Evolutionary conservation across 2,888 invertebrate species (phyloP).

Genomic region (Bugula neritina): DNA sequence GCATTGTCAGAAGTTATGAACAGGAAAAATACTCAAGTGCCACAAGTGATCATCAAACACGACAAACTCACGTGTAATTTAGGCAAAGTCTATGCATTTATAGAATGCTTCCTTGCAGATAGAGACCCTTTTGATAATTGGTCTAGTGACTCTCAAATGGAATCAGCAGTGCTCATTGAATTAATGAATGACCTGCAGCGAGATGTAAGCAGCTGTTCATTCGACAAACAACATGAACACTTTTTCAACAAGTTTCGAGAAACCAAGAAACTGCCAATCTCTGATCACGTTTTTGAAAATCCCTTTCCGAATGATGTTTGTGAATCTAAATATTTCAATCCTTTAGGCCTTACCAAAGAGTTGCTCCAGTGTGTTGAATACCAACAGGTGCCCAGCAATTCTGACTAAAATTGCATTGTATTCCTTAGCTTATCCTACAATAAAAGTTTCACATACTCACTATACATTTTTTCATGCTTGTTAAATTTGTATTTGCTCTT

Average conservation of each 20-base stretch:
- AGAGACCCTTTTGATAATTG: conserved; percentile 10
- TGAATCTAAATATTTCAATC: conserved; percentile 11
- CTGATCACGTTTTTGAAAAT: background rate
- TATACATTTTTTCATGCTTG: too few species aligned
- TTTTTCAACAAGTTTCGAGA: conserved; percentile 8
- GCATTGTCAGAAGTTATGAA: background rate
- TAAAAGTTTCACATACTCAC: too few species aligned
- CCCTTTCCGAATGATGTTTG: background rate
- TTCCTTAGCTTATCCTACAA: too few species aligned
- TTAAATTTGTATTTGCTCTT: too few species aligned
- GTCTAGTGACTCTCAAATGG: background rate
- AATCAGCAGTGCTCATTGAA: conserved; percentile 8
- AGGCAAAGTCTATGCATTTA: background rate
- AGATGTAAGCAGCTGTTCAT: background rate
- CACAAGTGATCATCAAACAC: too few species aligned
- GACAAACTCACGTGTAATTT: background rate
- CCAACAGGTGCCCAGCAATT: too few species aligned
- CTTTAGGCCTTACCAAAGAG: background rate
- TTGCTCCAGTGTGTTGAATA: background rate
- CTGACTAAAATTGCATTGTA: too few species aligned
- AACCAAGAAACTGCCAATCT: too few species aligned
- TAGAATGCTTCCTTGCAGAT: background rate
- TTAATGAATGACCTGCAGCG: background rate
- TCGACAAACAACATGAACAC: conserved; percentile 16
- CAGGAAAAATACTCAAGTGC: background rate